Conservation (phyloP, 1,140 invertebrate genomes). For the Cyclina sinensis region DNA sequence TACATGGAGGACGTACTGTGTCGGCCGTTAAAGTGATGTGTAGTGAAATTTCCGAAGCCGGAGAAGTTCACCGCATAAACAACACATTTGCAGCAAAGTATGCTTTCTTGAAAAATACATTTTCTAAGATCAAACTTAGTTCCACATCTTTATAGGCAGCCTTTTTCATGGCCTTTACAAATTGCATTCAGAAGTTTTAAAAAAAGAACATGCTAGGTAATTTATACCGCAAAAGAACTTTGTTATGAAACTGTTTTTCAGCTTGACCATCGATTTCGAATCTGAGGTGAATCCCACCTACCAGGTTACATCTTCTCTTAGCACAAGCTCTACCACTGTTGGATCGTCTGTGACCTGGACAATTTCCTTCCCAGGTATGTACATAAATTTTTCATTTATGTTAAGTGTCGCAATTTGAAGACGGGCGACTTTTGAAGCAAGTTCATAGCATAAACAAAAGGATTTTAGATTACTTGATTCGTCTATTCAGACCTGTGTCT, state of each 20-base stretch:
- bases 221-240: no score
- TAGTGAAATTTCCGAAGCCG: not conserved
- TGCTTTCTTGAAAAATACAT: not conserved
- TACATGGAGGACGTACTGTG: not conserved
- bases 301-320: not conserved
- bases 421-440: no score
- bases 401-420: no score
- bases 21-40: not conserved
- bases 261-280: not conserved
- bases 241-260: no score
- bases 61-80: not conserved
- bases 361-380: not conserved
- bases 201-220: no score
- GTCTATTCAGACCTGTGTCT: no score
- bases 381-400: no score
- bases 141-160: no score
- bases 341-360: not conserved
- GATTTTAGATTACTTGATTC: no score
- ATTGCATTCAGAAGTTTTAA: no score
- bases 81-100: not conserved
- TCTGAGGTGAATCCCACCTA: not conserved
- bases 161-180: no score
- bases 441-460: no score
- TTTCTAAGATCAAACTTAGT: not conserved
- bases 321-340: not conserved